Evolutionary conservation across 2,113 vertebrate genomes (phyloP).

Genomic region (Lamprologus tigripictilis): DNA sequence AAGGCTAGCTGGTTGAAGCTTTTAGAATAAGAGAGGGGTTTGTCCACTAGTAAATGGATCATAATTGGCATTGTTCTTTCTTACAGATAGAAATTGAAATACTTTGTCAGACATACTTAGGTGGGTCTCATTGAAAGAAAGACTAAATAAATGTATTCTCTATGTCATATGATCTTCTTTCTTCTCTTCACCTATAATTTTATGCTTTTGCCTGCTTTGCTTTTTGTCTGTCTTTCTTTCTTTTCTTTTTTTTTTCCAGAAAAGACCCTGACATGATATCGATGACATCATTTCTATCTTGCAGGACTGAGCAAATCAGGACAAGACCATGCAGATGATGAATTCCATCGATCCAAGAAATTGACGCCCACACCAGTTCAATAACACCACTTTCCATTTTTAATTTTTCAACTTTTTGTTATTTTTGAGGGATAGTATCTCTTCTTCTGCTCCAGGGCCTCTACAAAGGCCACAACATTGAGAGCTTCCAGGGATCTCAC

Average conservation of each 20-base stretch:
- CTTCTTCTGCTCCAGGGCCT: slow-evolving; percentile 77
- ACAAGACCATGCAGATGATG: neutral
- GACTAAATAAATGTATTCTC: neutral
- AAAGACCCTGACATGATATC: neutral
- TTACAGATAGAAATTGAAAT: neutral
- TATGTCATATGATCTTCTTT: neutral
- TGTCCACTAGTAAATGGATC: neutral
- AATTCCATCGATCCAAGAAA: neutral
- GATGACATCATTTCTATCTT: neutral
- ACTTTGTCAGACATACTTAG: neutral
- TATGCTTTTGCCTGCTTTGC: neutral
- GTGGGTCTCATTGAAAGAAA: neutral
- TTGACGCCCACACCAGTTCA: slow-evolving; percentile 10
- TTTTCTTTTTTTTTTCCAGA: neutral
- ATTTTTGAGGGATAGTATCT: slow-evolving; percentile 84
- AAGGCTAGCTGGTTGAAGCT: neutral
- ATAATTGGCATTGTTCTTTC: neutral
- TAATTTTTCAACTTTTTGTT: slow-evolving; percentile 83
- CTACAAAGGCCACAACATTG: slow-evolving; percentile 38
- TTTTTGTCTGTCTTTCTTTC: neutral
- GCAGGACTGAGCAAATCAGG: neutral
- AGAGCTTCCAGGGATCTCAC: slow-evolving; percentile 63
- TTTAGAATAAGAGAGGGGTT: neutral
- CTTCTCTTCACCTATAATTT: neutral
- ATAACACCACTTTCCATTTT: slow-evolving; percentile 58